A percentile compares a stretch with the other conserved stretches of the same genome.
Evolutionary conservation across 2,888 invertebrate species (phyloP).

Genomic region (Troilus luridus): DNA sequence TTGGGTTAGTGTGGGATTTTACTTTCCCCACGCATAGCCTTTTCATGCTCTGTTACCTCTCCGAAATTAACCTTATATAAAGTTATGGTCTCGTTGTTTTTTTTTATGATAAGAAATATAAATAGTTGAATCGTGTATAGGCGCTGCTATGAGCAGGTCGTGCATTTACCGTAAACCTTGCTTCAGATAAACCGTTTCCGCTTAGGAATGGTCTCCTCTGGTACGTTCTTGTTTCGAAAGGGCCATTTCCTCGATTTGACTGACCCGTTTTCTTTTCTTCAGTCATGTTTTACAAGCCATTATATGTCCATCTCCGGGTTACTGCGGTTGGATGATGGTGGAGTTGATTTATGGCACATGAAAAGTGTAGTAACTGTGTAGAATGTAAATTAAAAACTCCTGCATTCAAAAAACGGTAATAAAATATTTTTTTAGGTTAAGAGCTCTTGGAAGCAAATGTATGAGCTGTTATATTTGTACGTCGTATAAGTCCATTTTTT

Average conservation of each 20-base stretch:
- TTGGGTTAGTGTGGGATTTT: slow-evolving; percentile 20
- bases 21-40: slow-evolving; percentile 46
- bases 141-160: not conserved
- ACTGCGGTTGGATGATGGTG: not conserved
- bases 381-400: not conserved
- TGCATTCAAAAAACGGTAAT: not conserved
- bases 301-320: not conserved
- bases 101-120: slow-evolving; percentile 32
- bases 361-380: not conserved
- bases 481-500: no score
- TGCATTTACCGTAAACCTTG: not conserved
- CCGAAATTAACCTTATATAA: slow-evolving; percentile 49
- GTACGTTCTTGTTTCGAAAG: not conserved
- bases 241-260: not conserved
- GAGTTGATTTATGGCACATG: not conserved
- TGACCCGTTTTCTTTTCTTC: not conserved
- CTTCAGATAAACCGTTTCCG: slow-evolving; percentile 13
- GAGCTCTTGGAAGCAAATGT: no score
- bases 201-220: not conserved
- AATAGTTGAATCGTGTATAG: slow-evolving; percentile 43
- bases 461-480: no score
- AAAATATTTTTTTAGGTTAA: no score
- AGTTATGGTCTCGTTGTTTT: slow-evolving; percentile 12
- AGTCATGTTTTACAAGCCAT: not conserved
- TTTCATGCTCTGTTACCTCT: slow-evolving; percentile 42